A percentile compares a stretch with the other conserved stretches of the same genome.
Evolutionary conservation across 2,113 vertebrate species (phyloP).

Genomic region (Mohoua ochrocephala): DNA sequence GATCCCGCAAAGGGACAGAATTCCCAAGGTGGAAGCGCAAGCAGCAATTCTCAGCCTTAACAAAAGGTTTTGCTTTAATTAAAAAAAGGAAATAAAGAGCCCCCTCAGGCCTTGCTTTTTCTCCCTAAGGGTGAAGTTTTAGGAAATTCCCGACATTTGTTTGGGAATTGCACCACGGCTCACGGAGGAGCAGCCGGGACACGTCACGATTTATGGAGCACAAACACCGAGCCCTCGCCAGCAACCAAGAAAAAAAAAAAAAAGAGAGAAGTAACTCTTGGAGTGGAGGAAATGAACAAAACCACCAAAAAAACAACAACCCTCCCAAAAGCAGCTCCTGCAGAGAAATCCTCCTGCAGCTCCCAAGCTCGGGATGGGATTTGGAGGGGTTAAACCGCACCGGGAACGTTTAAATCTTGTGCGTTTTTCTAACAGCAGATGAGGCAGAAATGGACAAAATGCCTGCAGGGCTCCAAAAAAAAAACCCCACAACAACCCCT

Average conservation of each 20-base stretch:
- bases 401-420: rapidly evolving
- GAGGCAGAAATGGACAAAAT: slow-evolving; percentile 30
- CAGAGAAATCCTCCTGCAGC: neutral
- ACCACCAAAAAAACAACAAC: neutral
- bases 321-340: neutral
- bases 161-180: neutral
- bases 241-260: neutral
- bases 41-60: rapidly evolving
- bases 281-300: neutral
- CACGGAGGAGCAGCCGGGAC: neutral
- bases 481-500: neutral
- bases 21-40: neutral
- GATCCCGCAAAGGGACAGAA: rapidly evolving
- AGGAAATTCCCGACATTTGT: neutral
- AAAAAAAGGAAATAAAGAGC: neutral
- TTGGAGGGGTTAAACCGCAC: neutral
- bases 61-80: neutral
- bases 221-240: neutral
- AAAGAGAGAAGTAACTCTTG: neutral
- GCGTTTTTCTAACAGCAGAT: neutral
- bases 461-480: neutral
- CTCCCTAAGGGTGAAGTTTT: rapidly evolving
- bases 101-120: too few relatives aligned
- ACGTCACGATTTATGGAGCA: neutral
- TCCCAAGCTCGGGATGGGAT: neutral